phyloP scores from a whole-genome alignment of 2,888 invertebrate genomes.

The Hymenopus coronatus region DNA sequence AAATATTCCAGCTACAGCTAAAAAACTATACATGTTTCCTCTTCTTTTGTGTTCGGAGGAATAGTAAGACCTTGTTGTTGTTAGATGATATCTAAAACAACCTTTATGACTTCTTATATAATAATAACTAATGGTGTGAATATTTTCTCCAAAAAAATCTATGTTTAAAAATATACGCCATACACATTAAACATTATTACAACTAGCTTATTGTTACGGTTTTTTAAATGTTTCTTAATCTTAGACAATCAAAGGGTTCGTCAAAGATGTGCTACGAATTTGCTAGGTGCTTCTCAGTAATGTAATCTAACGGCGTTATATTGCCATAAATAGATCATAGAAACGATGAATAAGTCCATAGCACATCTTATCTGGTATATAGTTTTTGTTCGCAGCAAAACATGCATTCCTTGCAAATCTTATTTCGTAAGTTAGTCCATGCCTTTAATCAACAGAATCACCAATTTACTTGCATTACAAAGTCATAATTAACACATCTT shows the following conservation, averaged over 20 bases:
- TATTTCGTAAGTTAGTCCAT: too few relatives aligned
- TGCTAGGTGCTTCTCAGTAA: neutral
- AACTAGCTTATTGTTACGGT: constrained; percentile 5
- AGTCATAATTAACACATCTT: too few relatives aligned
- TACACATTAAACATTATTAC: constrained; percentile 10
- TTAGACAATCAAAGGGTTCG: neutral
- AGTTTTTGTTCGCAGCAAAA: neutral
- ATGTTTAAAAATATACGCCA: constrained; percentile 13
- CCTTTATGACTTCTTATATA: neutral
- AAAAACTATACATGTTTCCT: neutral
- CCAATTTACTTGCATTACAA: too few relatives aligned
- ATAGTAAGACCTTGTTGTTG: neutral
- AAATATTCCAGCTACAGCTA: neutral
- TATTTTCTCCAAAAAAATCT: constrained; percentile 10
- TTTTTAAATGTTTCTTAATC: neutral
- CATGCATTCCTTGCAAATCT: neutral
- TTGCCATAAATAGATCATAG: neutral
- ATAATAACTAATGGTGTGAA: constrained; percentile 1
- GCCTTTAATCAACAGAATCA: neutral
- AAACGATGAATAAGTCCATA: neutral
- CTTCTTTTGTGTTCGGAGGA: neutral
- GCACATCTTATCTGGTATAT: neutral
- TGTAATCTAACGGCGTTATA: neutral
- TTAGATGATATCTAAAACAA: neutral
- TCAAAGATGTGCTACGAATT: neutral